Evolutionary conservation across 2,888 invertebrate species (phyloP).

Genomic region (Abrostola triplasia): DNA sequence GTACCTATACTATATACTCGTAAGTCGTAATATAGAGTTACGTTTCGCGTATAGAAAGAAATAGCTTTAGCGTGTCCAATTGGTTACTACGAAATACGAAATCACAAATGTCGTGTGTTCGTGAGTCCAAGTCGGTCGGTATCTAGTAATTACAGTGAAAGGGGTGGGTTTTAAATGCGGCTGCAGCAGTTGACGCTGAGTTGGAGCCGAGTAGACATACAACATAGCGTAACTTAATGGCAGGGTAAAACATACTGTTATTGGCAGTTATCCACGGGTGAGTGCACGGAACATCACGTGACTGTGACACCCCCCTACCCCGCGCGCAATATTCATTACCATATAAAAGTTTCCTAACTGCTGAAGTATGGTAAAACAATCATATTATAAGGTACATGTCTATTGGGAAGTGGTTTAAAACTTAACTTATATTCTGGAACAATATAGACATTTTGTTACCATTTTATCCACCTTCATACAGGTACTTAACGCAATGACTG

Average conservation of each 20-base stretch:
- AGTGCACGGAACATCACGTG: constrained; percentile 79
- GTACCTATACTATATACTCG: constrained; percentile 18
- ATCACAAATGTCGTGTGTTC: constrained; percentile 68
- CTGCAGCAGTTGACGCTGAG: constrained; percentile 65
- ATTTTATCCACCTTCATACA: not conserved
- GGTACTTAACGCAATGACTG: too few species aligned
- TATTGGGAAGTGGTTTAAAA: not conserved
- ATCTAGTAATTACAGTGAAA: constrained; percentile 73
- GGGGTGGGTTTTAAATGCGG: constrained; percentile 71
- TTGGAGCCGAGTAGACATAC: constrained; percentile 54
- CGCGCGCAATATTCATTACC: constrained; percentile 49
- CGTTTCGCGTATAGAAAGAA: constrained; percentile 45
- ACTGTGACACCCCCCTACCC: constrained; percentile 65
- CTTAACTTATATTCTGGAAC: not conserved
- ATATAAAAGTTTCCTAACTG: constrained; percentile 46
- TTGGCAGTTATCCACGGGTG: constrained; percentile 76
- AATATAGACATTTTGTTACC: not conserved
- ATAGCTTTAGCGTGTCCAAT: constrained; percentile 47
- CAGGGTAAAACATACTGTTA: constrained; percentile 73
- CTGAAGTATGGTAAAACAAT: constrained; percentile 55
- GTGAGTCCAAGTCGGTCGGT: constrained; percentile 64
- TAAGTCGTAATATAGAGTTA: constrained; percentile 45
- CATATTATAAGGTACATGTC: constrained; percentile 23
- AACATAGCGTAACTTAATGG: constrained; percentile 65
- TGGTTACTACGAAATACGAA: constrained; percentile 50